Base-by-base conservation (phyloP, 2,888 invertebrate genomes). In the Drosophila algonquin region DNA sequence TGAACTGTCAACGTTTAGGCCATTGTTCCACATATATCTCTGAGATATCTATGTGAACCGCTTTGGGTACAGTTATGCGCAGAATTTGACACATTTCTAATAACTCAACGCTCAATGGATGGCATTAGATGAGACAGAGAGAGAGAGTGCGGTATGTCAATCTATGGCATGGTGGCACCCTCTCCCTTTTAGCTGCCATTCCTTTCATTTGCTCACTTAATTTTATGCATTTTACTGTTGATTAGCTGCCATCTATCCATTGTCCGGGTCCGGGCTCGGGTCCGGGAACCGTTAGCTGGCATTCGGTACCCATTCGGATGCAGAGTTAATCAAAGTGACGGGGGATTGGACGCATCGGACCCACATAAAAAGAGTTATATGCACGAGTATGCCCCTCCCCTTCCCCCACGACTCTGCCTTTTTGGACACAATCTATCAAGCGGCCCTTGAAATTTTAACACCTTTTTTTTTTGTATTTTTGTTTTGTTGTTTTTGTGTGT, bases 1-100 rank as follows among this genome's bases (percentile, higher is more conserved):
- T 82, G 86, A 89, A 90, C 90, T 91, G 90, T 90, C 91, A 91
- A 87, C 89, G 74, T 80, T 85, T 76, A 75, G 73, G 63, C 54
- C 69, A 79, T 88, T 88, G 81, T 81, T 70, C 70, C 27, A 51
- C 40, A 50, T 24, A 30, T 30, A 30, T 2, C 5, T 27, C 5
- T 27, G 6, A 5, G 30, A 30, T 24, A n/a, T 21, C 30, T 47
- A 47, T 46, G 73, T 65, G 63, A 54, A 63, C 75, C 70, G 71
- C 67, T 62, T 68, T 63, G 63, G 51, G 63, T 61, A 65, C 64
- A 77, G 73, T 65, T 77, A 64, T 65, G 54, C 53, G 40, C 62
- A 61, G 60, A 63, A 56, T 77, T 56, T 80, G 83, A 69, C 76
- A 80, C 86, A 73, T 73, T 87, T 85, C 63, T 86, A 84, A 84